Evolutionary conservation across 2,888 invertebrate species (phyloP), one percentile per base, ranked within the genome.

Genomic region (Harpagoxenus sublaevis): DNA sequence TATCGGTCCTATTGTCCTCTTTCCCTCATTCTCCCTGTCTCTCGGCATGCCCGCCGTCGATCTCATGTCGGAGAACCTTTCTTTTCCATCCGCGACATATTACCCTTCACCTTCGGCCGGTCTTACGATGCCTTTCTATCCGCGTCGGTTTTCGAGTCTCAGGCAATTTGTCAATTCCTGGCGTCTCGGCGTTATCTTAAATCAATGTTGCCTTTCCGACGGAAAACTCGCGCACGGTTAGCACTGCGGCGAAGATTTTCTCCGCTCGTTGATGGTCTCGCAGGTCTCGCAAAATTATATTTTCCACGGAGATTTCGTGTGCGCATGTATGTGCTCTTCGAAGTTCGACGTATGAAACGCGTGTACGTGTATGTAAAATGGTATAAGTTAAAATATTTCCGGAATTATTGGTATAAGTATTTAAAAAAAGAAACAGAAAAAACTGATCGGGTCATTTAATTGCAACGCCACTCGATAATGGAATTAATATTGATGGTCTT

Each of bases 1-100:
- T 92, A 92, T 92, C 91, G 89, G 85, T 48, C 66, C 87, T 86
- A 91, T 91, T 90, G 90, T 91, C 89, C 89, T 75, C 81, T 71
- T 28, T 51, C 31, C 35, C 73, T 68, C 84, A 70, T 66, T 53
- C 42, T 35, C 55, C 0, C 35, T 73, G 71, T 68, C 75, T 65
- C 3, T 15, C 84, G 74, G 63, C 75, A 62, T 48, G 78, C 83
- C 68, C 74, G 39, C 68, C 86, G 84, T 88, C 86, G 84, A 82
- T 79, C 79, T 60, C 60, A 15, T 12, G 60, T 23, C 18, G 71
- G 35, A 65, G 79, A 75, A 68, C 84, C 87, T 85, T 84, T 88
- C 84, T 83, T 85, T 77, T 84, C 79, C 82, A 63, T 78, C 86
- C 84, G 83, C 87, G 86, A 90, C 91, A 87, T 89, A 89, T 92